phyloP scores from a whole-genome alignment of 2,113 vertebrate species.

The Nothocercus julius region DNA sequence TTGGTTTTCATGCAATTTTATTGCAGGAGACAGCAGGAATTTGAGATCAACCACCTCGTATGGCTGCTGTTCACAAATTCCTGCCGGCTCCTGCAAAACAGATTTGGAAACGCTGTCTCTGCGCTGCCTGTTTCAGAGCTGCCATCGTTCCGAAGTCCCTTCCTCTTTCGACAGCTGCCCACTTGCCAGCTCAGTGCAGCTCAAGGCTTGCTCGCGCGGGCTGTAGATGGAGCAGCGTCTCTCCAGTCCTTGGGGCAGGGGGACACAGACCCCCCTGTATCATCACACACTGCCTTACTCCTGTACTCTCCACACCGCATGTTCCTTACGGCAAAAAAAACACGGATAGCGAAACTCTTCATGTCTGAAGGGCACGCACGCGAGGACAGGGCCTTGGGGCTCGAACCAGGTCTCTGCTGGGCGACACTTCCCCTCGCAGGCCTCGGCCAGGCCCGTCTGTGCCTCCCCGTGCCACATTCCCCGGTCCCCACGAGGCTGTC shows the following conservation, averaged over 20 bases:
- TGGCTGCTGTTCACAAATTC: conserved; percentile 64
- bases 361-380: rapidly evolving
- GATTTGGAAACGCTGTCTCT: conserved; percentile 12
- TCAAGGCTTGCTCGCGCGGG: not conserved
- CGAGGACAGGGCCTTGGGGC: not conserved
- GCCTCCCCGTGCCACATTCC: too few species aligned
- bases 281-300: not conserved
- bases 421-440: rapidly evolving
- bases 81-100: not conserved
- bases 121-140: not conserved
- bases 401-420: not conserved
- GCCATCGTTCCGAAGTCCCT: not conserved
- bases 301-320: not conserved
- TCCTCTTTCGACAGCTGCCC: not conserved
- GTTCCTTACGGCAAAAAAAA: rapidly evolving
- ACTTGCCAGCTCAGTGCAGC: not conserved
- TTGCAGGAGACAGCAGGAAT: conserved; percentile 69
- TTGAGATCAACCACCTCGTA: conserved; percentile 56
- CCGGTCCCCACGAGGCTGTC: not conserved
- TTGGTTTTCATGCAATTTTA: conserved; percentile 46
- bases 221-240: not conserved
- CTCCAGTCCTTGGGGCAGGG: not conserved
- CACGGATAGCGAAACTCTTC: not conserved
- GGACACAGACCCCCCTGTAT: rapidly evolving
- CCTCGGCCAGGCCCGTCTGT: not conserved